Evolutionary conservation across 1,140 invertebrate genomes (phyloP).

Genomic region (Limonius californicus): DNA sequence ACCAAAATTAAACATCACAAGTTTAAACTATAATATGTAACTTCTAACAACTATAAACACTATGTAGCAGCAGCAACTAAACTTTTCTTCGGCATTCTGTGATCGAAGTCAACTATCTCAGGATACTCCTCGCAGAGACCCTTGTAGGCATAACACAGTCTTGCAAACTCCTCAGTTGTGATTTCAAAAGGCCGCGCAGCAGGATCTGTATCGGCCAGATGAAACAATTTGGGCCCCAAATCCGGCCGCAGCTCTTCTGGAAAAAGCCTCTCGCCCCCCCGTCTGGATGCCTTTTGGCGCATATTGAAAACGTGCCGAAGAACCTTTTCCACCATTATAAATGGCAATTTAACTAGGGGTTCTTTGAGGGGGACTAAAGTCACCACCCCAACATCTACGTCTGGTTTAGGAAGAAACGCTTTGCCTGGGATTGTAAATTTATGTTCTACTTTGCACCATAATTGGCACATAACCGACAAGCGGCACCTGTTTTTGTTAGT

Average conservation of each 20-base stretch:
- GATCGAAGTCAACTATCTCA: slow-evolving; percentile 66
- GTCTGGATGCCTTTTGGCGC: slow-evolving; percentile 77
- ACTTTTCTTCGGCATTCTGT: slow-evolving; percentile 53
- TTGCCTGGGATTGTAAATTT: slow-evolving; percentile 86
- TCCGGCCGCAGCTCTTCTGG: slow-evolving; percentile 64
- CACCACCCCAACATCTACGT: slow-evolving; percentile 96
- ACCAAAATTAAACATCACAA: no score
- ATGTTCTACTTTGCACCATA: slow-evolving; percentile 78
- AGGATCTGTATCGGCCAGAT: slow-evolving; percentile 70
- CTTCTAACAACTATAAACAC: no score
- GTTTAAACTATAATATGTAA: no score
- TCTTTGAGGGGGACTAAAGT: slow-evolving; percentile 73
- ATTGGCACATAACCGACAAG: slow-evolving; percentile 92
- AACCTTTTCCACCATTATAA: slow-evolving; percentile 88
- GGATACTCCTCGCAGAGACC: slow-evolving; percentile 67
- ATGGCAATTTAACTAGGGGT: slow-evolving; percentile 77
- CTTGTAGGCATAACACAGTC: slow-evolving; percentile 73
- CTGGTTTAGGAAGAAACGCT: slow-evolving; percentile 89
- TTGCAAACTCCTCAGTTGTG: slow-evolving; percentile 72
- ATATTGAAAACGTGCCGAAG: slow-evolving; percentile 80
- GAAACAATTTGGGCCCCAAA: slow-evolving; percentile 65
- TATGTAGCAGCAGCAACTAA: background rate
- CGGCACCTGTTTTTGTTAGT: slow-evolving; percentile 69
- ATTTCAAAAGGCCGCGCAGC: slow-evolving; percentile 65
- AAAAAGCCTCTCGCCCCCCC: slow-evolving; percentile 71